Evolutionary conservation across 2,888 invertebrate species (phyloP).

Genomic region (Polyommatus icarus): DNA sequence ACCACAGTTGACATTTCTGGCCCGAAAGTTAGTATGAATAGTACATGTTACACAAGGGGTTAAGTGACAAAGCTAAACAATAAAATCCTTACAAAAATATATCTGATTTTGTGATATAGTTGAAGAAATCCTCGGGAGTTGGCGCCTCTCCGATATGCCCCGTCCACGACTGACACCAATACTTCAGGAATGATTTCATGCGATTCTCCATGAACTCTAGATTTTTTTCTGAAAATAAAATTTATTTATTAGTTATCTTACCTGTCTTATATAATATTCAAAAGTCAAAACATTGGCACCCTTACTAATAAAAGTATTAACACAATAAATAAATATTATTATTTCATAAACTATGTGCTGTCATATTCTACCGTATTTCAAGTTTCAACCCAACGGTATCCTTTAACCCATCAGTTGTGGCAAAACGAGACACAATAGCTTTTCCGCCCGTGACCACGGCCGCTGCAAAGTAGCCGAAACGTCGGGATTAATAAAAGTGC

Average conservation of each 20-base stretch:
- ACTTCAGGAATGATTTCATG: conserved; percentile 78
- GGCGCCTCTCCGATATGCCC: conserved; percentile 81
- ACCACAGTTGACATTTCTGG: not conserved
- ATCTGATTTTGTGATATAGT: conserved; percentile 80
- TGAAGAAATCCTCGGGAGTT: conserved; percentile 72
- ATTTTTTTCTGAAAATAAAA: conserved; percentile 76
- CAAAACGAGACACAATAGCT: too few species aligned
- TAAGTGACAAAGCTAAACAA: not conserved
- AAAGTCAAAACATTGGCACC: not conserved
- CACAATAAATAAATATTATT: too few species aligned
- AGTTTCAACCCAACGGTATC: too few species aligned
- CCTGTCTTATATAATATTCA: not conserved
- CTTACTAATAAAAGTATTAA: not conserved
- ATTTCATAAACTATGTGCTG: too few species aligned
- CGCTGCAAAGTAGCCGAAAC: too few species aligned
- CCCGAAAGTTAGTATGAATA: not conserved
- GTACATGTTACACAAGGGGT: not conserved
- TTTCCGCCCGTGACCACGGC: too few species aligned
- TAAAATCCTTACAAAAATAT: conserved; percentile 81
- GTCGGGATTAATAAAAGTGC: too few species aligned
- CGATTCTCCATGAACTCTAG: conserved; percentile 83
- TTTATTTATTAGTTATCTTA: not conserved
- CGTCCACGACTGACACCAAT: conserved; percentile 81
- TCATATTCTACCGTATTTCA: too few species aligned
- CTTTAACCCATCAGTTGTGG: too few species aligned